phyloP scores from a whole-genome alignment of 2,113 vertebrate species.

The Varanus komodoensis region DNA sequence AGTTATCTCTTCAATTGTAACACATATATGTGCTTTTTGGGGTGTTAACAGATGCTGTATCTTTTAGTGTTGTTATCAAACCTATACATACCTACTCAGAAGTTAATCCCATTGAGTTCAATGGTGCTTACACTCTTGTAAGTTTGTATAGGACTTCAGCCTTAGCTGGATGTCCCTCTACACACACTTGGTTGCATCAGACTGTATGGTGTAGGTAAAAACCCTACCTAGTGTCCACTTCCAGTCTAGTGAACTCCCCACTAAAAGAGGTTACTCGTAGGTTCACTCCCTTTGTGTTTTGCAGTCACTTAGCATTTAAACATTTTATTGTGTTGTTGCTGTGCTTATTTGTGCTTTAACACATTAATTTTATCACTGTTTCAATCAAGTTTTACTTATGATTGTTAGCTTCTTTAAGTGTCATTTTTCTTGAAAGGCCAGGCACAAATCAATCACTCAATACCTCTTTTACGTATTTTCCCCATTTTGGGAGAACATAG shows the following conservation, averaged over 20 bases:
- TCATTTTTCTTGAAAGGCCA: too few relatives aligned
- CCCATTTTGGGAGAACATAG: not conserved
- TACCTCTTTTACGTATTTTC: not conserved
- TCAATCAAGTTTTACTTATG: too few relatives aligned
- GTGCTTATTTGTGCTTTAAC: too few relatives aligned
- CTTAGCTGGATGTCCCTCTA: not conserved
- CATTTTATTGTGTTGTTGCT: too few relatives aligned
- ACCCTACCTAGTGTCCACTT: not conserved
- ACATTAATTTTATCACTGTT: too few relatives aligned
- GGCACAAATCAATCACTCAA: too few relatives aligned
- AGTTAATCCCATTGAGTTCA: not conserved
- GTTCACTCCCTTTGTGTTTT: too few relatives aligned
- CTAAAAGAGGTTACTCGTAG: too few relatives aligned
- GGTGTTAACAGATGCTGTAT: not conserved
- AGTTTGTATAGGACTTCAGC: too few relatives aligned
- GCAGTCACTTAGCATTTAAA: too few relatives aligned
- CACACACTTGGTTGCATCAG: not conserved
- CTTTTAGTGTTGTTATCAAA: not conserved
- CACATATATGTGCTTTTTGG: not conserved
- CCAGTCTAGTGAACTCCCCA: too few relatives aligned
- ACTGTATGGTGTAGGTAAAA: not conserved
- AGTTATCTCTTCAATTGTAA: not conserved
- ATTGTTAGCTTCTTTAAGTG: too few relatives aligned
- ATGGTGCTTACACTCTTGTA: not conserved
- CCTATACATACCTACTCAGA: not conserved